These are phyloP conservation scores for Spicauda simplicius DNA, from an alignment of 2,888 invertebrate species.

Conservation along the genomic window DNA sequence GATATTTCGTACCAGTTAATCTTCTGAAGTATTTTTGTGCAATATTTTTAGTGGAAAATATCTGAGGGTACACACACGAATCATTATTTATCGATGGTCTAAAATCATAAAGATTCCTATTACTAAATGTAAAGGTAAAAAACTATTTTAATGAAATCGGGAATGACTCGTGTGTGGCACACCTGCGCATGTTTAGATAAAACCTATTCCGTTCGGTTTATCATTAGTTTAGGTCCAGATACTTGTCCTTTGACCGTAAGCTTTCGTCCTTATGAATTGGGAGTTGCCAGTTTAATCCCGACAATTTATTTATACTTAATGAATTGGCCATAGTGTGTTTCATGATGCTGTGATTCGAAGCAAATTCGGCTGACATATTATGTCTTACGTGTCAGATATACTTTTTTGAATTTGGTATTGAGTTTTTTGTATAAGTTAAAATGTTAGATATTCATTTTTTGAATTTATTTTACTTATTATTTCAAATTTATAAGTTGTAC, in stretches of 20 bases:
- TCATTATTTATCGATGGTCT: too few species aligned
- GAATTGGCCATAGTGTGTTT: conserved; percentile 58
- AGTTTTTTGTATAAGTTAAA: conserved; percentile 47
- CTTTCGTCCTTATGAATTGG: conserved; percentile 31
- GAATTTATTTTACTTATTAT: conserved; percentile 60
- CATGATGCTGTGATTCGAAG: conserved; percentile 61
- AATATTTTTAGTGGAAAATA: conserved; percentile 53
- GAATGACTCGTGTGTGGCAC: too few species aligned
- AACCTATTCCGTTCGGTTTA: neutral
- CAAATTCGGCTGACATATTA: conserved; percentile 62
- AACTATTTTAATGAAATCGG: too few species aligned
- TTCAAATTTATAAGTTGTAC: conserved; percentile 75
- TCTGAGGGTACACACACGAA: conserved; percentile 2
- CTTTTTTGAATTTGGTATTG: conserved; percentile 46
- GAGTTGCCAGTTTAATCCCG: conserved; percentile 29
- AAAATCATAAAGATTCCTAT: too few species aligned
- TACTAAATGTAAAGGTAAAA: too few species aligned
- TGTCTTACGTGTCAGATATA: conserved; percentile 40
- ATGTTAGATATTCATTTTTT: conserved; percentile 51
- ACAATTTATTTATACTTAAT: conserved; percentile 39
- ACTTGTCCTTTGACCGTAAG: neutral
- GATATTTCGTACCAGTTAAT: conserved; percentile 42
- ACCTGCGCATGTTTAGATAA: neutral
- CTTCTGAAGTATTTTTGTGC: conserved; percentile 51
- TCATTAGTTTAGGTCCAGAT: neutral